Evolutionary conservation across 2,888 invertebrate species (phyloP).

Genomic region (Ectropis crepuscularia): DNA sequence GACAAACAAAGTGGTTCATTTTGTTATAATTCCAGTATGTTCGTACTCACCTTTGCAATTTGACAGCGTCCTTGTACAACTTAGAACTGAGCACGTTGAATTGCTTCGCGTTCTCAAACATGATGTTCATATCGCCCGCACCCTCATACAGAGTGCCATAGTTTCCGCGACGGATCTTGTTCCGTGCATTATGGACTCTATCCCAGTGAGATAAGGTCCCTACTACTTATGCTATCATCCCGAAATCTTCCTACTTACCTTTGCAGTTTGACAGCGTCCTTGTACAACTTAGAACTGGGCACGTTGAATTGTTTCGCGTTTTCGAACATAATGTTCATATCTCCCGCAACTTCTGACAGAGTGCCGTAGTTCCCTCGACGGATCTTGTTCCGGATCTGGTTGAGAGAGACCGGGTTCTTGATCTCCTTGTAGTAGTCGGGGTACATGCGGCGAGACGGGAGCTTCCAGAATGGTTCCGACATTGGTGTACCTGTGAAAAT

Average conservation of each 20-base stretch:
- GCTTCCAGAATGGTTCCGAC: slow-evolving; percentile 96
- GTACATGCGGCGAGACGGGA: slow-evolving; percentile 95
- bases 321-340: slow-evolving; percentile 98
- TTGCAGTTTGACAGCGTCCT: slow-evolving; percentile 93
- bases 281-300: slow-evolving; percentile 91
- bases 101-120: too few species aligned
- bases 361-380: slow-evolving; percentile 92
- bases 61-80: too few species aligned
- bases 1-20: too few species aligned
- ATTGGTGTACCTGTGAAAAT: slow-evolving; percentile 88
- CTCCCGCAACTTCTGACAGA: slow-evolving; percentile 94
- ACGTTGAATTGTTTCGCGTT: slow-evolving; percentile 96
- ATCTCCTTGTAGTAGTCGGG: slow-evolving; percentile 99
- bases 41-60: slow-evolving; percentile 10
- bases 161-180: slow-evolving; percentile 91
- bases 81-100: too few species aligned
- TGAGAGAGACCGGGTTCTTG: slow-evolving; percentile 96
- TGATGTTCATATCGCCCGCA: too few species aligned
- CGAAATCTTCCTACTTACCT: slow-evolving; percentile 69
- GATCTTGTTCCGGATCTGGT: slow-evolving; percentile 95
- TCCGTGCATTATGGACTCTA: slow-evolving; percentile 45
- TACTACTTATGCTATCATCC: too few species aligned
- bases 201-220: too few species aligned
- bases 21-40: too few species aligned
- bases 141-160: slow-evolving; percentile 85